These are phyloP conservation scores for Colaptes auratus DNA, from an alignment of 2,113 vertebrate genomes.

Conservation along the genomic window DNA sequence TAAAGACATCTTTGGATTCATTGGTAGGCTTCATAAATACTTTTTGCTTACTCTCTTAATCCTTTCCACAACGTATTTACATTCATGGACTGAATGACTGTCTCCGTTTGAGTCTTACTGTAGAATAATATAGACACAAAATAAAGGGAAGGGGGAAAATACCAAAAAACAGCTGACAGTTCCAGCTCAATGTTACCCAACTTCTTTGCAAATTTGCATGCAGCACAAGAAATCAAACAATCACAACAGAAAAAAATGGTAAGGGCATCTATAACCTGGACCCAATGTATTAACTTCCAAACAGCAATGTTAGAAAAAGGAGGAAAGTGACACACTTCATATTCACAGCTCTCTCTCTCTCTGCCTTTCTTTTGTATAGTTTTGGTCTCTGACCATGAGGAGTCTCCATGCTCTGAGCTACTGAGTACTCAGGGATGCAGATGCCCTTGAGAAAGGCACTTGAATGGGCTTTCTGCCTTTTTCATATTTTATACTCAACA, in stretches of 20 bases:
- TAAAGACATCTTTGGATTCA: constrained; percentile 98
- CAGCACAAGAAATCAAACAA: not conserved
- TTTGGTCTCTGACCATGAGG: not conserved
- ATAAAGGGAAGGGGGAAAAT: not conserved
- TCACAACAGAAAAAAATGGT: not conserved
- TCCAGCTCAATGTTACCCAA: not conserved
- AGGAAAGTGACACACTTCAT: not conserved
- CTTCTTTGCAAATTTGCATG: not conserved
- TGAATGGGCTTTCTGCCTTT: not conserved
- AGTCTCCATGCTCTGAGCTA: not conserved
- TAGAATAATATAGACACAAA: not conserved
- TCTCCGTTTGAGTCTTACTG: not conserved
- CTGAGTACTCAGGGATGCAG: not conserved
- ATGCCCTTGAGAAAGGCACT: not conserved
- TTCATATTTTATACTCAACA: fast-evolving
- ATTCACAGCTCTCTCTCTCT: not conserved
- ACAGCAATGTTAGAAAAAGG: not conserved
- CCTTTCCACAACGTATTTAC: not conserved
- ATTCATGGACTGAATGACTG: not conserved
- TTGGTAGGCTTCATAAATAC: constrained; percentile 81
- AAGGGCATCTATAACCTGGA: not conserved
- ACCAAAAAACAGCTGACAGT: not conserved
- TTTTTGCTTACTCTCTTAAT: not conserved
- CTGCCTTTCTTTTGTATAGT: not conserved
- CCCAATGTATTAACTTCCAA: not conserved